Percentiles rank a stretch among this genome's conserved stretches.
Evolutionary conservation across 2,797 vertebrate genomes (phyloP).

Genomic region (Acrocephalus scirpaceus): DNA sequence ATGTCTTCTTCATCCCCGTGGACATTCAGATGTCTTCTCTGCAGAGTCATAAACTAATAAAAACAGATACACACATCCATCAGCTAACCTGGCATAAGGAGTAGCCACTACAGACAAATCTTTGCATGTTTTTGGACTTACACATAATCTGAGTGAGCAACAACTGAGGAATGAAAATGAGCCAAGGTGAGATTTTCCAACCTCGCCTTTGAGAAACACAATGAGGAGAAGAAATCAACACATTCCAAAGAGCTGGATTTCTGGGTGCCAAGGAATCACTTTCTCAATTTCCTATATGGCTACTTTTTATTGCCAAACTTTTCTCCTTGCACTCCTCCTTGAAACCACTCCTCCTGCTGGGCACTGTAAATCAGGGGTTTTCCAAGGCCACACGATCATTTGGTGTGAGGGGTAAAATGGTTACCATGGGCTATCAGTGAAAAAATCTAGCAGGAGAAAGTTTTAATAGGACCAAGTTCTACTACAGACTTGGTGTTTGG

Average conservation of each 20-base stretch:
- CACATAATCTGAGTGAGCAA: background rate
- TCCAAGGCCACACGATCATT: fast-evolving
- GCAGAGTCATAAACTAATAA: conserved; percentile 13
- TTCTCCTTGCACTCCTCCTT: background rate
- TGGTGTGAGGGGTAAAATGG: background rate
- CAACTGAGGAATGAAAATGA: background rate
- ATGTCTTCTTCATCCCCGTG: background rate
- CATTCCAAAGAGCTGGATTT: background rate
- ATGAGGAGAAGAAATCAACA: background rate
- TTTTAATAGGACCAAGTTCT: background rate
- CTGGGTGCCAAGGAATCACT: background rate
- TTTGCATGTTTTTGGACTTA: background rate
- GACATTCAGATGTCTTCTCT: background rate
- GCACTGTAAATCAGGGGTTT: background rate
- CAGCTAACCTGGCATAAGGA: background rate
- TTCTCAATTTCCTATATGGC: background rate
- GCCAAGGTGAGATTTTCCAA: background rate
- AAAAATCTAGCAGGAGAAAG: background rate
- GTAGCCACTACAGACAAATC: background rate
- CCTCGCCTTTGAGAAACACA: background rate
- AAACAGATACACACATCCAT: background rate
- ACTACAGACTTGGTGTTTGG: background rate
- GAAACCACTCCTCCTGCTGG: background rate
- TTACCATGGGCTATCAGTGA: background rate
- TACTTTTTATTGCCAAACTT: background rate